Evolutionary conservation across 2,113 vertebrate genomes (phyloP), one percentile per base, ranked within the genome.

Genomic region (Oncorhynchus tshawytscha): DNA sequence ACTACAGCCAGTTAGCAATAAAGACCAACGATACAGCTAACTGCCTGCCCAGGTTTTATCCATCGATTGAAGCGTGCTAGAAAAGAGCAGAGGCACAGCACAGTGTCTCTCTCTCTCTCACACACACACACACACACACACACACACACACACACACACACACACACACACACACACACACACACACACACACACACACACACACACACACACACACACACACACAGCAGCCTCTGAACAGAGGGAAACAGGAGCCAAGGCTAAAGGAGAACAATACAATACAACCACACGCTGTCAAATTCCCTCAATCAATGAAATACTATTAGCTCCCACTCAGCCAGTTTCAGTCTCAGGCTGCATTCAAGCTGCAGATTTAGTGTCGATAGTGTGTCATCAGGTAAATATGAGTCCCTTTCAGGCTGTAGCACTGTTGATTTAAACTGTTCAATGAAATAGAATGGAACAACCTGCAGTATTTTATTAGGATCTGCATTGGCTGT

Each of bases 1-100:
- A 45, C 81, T 70, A 77, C 82, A 83, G 81, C 84, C 87, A 85
- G 82, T 80, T 75, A 59, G 79, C 86, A 85, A 80, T 85, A 89
- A 88, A 88, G 16, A 54, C 51, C 51, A 54, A 83, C 74, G 79
- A 70, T 70, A 71, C 71, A 72, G 85, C 49, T 71, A 45, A 77
- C 70, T 48, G 48, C 69, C 31, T 29, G 51, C 24, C 27, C 5
- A 31, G 49, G 49, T 70, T 64, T 51, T 45, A 12, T 45, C 60
- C 81, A 81, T 84, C 81, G 85, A 72, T 78, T 88, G 83, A 87
- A 84, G 64, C 65, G 74, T 82, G 82, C 80, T 59, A 18, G n/a
- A 71, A 67, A 77, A 27, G 78, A 84, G 75, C 51, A 25, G 39
- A 27, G 22, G 39, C 20, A 29, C 22, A 74, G 22, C n/a, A 39